Evolutionary conservation across 30 jellyfish, hydroid and myxozoan species (phyloP).

Genomic region (Cassiopea xamachana): DNA sequence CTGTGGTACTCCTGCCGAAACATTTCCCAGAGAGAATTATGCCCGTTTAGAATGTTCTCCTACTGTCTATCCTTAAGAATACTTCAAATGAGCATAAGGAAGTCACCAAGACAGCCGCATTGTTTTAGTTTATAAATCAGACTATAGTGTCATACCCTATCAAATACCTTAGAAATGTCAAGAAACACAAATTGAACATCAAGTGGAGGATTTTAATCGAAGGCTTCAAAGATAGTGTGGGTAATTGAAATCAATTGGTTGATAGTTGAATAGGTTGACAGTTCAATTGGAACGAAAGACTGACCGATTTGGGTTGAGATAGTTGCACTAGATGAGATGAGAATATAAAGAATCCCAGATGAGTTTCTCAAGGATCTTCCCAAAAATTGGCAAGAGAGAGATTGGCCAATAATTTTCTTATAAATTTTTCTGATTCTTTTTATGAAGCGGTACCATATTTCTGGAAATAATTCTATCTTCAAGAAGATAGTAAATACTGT

Average conservation of each 20-base stretch:
- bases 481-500: conserved; percentile 33
- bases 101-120: conserved; percentile 33
- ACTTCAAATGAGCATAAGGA: conserved; percentile 19
- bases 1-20: conserved; percentile 62
- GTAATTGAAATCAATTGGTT: background rate
- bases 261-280: background rate
- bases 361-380: conserved; percentile 48
- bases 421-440: conserved; percentile 17
- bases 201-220: conserved; percentile 16
- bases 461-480: conserved; percentile 41
- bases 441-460: conserved; percentile 29
- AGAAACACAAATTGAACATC: conserved; percentile 1
- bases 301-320: conserved; percentile 19
- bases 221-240: background rate
- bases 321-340: conserved; percentile 46
- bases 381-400: background rate
- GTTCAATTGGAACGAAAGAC: background rate
- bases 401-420: conserved; percentile 28
- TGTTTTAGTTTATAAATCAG: conserved; percentile 13
- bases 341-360: conserved; percentile 41
- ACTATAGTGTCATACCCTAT: conserved; percentile 24
- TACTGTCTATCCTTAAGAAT: conserved; percentile 27
- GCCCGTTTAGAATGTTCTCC: conserved; percentile 44
- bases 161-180: conserved; percentile 2
- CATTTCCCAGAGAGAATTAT: conserved; percentile 53